A percentile compares a stretch with the other conserved stretches of the same genome.
These are phyloP conservation scores for Cephus pygmeus DNA, from an alignment of 2,888 invertebrate species.

Conservation along the genomic window DNA sequence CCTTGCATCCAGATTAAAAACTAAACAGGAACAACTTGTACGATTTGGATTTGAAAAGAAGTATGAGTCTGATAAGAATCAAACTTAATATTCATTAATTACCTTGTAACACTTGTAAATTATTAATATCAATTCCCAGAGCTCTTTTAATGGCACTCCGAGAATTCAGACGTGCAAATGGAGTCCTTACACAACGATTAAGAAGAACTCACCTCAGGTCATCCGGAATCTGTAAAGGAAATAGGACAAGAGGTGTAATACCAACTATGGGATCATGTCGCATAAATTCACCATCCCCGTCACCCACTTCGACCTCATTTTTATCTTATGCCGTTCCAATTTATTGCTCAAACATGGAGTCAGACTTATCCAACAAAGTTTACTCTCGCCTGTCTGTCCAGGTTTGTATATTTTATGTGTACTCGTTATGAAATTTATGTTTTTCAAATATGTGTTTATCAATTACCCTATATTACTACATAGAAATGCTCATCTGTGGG, in stretches of 20 bases:
- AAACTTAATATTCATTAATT: not conserved
- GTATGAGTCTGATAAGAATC: slow-evolving; percentile 27
- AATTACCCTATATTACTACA: not conserved
- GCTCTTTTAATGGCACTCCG: slow-evolving; percentile 40
- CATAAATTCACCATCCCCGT: not conserved
- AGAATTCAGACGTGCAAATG: slow-evolving; percentile 39
- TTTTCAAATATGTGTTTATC: not conserved
- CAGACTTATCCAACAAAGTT: not conserved
- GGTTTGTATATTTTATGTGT: not conserved
- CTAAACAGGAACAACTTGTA: slow-evolving; percentile 47
- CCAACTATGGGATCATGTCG: not conserved
- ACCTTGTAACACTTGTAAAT: not conserved
- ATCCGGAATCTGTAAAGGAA: not conserved
- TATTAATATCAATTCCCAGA: slow-evolving; percentile 33
- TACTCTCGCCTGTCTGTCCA: not conserved
- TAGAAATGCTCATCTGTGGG: slow-evolving; percentile 34
- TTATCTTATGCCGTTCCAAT: not conserved
- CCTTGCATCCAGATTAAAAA: slow-evolving; percentile 40
- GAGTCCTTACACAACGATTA: slow-evolving; percentile 32
- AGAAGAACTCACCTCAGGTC: slow-evolving; percentile 24
- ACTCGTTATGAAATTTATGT: not conserved
- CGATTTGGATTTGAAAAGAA: slow-evolving; percentile 49
- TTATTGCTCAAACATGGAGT: not conserved
- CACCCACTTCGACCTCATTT: not conserved
- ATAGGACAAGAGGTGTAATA: not conserved